Conservation (phyloP, 2,888 invertebrate genomes). For the Ormyrus labotus region DNA sequence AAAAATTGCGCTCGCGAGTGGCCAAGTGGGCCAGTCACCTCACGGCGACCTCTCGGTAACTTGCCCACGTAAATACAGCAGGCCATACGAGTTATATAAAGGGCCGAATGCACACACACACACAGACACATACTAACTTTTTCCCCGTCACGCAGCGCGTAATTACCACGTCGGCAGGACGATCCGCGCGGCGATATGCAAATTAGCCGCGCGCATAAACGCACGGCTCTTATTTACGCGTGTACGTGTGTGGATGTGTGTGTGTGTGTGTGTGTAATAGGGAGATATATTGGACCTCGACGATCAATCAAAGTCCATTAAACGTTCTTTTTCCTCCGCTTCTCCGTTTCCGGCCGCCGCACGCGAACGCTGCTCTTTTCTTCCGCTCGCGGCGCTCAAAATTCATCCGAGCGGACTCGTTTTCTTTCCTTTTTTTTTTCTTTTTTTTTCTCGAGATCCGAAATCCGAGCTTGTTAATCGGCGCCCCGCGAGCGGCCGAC, state of each 20-base stretch:
- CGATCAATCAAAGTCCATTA: constrained; percentile 55
- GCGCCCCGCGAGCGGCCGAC: background rate
- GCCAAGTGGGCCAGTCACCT: constrained; percentile 60
- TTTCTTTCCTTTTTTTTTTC: background rate
- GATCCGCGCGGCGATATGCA: constrained; percentile 59
- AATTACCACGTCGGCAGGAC: constrained; percentile 61
- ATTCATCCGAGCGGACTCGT: too few species aligned
- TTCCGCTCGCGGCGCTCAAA: background rate
- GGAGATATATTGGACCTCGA: constrained; percentile 16
- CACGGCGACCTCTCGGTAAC: constrained; percentile 47
- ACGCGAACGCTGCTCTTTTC: background rate
- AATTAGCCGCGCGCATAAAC: constrained; percentile 5
- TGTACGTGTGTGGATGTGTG: constrained; percentile 1
- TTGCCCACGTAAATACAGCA: background rate
- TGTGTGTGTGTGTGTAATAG: background rate
- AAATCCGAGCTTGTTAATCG: background rate
- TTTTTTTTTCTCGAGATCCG: background rate
- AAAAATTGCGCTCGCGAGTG: background rate
- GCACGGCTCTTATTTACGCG: background rate
- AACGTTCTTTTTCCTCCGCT: constrained; percentile 7
- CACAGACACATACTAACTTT: constrained; percentile 45
- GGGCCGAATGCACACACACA: background rate
- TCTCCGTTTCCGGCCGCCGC: background rate
- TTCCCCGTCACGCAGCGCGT: constrained; percentile 61
- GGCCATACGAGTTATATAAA: background rate